Percentiles rank a stretch among this genome's conserved stretches.
Conservation (phyloP, 2,113 vertebrate species). For the Camelus dromedarius region DNA sequence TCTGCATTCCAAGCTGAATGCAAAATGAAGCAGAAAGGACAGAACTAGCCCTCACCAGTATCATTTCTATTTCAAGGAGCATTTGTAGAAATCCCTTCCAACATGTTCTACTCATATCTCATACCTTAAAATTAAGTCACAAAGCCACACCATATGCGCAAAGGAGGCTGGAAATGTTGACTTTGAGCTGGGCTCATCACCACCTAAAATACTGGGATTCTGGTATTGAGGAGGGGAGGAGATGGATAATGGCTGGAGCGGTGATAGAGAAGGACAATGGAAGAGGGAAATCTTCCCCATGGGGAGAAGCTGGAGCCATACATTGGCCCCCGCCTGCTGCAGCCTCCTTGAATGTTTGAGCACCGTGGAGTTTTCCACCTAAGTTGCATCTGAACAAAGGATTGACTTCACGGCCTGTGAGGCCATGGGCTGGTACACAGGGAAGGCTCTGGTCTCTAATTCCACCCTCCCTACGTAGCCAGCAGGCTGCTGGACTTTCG, state of each 20-base stretch:
- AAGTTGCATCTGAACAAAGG: neutral
- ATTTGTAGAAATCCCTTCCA: slow-evolving; percentile 16
- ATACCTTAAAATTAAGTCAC: slow-evolving; percentile 43
- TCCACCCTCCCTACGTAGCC: neutral
- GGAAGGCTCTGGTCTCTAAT: neutral
- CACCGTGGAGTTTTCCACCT: neutral
- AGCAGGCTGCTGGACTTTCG: neutral
- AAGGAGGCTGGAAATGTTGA: neutral
- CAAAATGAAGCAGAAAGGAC: neutral
- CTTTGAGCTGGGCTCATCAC: neutral
- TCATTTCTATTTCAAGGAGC: slow-evolving; percentile 8
- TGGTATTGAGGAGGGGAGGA: neutral
- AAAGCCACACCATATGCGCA: neutral
- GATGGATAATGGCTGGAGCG: neutral
- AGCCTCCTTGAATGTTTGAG: neutral
- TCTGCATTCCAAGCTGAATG: neutral
- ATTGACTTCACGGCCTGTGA: neutral
- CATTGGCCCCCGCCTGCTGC: neutral
- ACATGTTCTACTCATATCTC: neutral
- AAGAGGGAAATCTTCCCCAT: neutral
- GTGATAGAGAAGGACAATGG: neutral
- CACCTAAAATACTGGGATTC: neutral
- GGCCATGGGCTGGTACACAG: neutral
- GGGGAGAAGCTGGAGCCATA: neutral
- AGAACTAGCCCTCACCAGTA: neutral